Conservation (phyloP, 2,797 vertebrate genomes). For the Coccyzus lansbergi region DNA sequence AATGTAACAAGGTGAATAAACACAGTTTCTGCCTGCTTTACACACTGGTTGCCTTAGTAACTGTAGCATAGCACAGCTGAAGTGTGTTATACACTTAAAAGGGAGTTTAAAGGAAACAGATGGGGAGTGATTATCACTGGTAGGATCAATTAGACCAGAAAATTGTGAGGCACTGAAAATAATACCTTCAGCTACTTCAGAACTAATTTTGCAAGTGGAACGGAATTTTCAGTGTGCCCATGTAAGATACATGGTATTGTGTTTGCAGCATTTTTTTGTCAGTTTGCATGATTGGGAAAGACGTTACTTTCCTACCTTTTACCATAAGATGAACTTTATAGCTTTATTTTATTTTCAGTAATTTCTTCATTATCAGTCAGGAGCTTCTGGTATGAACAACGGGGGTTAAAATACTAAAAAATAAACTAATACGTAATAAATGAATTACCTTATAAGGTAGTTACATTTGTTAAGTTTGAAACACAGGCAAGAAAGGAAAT, state of each 20-base stretch:
- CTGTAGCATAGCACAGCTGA: neutral
- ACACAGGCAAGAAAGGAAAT: neutral
- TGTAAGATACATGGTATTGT: neutral
- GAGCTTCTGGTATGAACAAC: neutral
- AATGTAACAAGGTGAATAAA: neutral
- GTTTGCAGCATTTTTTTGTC: neutral
- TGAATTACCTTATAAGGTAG: neutral
- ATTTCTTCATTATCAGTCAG: neutral
- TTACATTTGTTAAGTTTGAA: neutral
- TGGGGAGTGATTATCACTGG: neutral
- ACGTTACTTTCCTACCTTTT: neutral
- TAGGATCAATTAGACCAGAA: slow-evolving; percentile 21
- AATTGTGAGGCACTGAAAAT: neutral
- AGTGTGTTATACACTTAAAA: neutral
- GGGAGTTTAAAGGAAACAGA: neutral
- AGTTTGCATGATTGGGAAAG: neutral
- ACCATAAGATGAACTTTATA: neutral
- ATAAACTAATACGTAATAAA: neutral
- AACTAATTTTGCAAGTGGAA: neutral
- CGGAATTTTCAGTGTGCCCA: neutral
- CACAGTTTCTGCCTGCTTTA: neutral
- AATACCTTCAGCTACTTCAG: neutral
- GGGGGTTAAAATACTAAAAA: neutral
- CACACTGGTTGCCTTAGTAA: slow-evolving; percentile 44
- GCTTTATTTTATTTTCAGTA: neutral